Evolutionary conservation across 2,113 vertebrate species (phyloP), one percentile per base, ranked within the genome.

Genomic region (Dicentrarchus labrax): DNA sequence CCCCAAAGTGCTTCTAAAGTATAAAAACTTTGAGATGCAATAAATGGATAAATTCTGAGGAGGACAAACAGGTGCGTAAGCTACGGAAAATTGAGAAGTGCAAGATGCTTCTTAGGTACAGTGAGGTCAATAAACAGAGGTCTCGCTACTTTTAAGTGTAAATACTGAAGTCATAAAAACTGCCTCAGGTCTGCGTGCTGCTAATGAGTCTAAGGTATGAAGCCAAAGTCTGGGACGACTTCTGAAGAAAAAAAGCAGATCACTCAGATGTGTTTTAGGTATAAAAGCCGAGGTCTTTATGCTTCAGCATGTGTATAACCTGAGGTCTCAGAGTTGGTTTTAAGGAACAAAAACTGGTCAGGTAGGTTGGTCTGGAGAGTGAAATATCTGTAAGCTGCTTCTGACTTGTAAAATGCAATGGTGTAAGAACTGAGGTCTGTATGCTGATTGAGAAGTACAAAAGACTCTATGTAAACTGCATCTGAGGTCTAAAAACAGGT

Each of bases 121-220:
- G 54, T 54, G 19, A 77, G 82, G 53, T 78, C 75, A 78, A 67
- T 45, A 60, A 51, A 66, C 53, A 67, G 21, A 72, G 6, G 57
- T 43, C 22, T 68, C 9, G 19, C 8, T 8, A n/a, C 38, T 66
- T 59, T 12, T 21, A 59, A 30, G 60, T 36, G 43, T 11, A 50
- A 56, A 39, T 76, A 65, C 3, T 50, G 12, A 76, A 15, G 48
- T 47, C 12, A 57, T 50, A 7, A n/a, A 19, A 53, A 61, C 21
- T 50, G 13, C 17, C 12, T 17, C 4, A 21, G 13, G 17, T 36
- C 53, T 47, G 8, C 41, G 8, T 48, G 24, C 43, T 41, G 43
- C 21, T 50, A 39, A 13, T 21, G 36, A 56, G n/a, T 76, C 13
- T 53, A 0, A 43, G 59, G 3, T 39, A 22, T 15, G 8, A 61